Conservation (phyloP, 2,888 invertebrate genomes). For the Herminia tarsipennalis region DNA sequence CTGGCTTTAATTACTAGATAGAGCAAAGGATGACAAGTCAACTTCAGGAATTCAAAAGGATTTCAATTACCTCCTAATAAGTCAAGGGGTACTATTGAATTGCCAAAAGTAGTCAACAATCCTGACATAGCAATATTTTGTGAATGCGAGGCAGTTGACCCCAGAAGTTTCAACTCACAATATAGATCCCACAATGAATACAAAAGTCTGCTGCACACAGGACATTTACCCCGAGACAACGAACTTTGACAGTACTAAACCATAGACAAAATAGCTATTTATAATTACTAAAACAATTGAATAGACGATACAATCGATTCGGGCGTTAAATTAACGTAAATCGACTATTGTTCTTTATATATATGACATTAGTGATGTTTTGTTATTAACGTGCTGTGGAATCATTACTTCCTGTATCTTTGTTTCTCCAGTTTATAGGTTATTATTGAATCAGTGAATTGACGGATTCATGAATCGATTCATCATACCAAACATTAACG, state of each 20-base stretch:
- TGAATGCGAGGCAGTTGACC: conserved; percentile 39
- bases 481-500: no score
- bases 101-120: neutral
- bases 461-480: no score
- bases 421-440: no score
- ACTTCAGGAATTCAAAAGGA: no score
- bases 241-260: conserved; percentile 23
- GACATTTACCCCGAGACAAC: conserved; percentile 36
- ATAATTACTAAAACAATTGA: conserved; percentile 39
- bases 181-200: conserved; percentile 46
- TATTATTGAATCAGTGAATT: no score
- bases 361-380: conserved; percentile 13
- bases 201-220: conserved; percentile 45
- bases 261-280: conserved; percentile 21
- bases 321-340: conserved; percentile 26
- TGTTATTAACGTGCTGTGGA: conserved; percentile 1
- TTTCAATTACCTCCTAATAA: no score
- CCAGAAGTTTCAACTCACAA: conserved; percentile 27
- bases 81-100: neutral
- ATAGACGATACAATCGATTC: conserved; percentile 24
- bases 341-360: conserved; percentile 33
- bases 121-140: conserved; percentile 7
- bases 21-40: no score
- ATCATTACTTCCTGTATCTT: neutral
- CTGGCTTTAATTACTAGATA: no score